Evolutionary conservation across 1,140 invertebrate species (phyloP).

Genomic region (Ceratina australensis): DNA sequence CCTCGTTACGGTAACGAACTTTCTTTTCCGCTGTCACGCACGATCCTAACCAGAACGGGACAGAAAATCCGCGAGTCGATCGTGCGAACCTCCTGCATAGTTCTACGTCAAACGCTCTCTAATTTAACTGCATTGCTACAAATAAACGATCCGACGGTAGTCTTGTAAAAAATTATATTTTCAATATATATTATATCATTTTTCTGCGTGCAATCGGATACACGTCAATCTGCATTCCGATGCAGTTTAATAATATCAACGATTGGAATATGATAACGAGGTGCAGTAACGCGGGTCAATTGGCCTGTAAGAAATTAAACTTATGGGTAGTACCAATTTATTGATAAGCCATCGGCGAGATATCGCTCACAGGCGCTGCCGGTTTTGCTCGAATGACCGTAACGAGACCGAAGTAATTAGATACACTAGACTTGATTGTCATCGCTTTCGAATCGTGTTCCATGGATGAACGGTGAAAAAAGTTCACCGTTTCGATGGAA

Average conservation of each 20-base stretch:
- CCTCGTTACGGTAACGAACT: slow-evolving; percentile 49
- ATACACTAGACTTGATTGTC: background rate
- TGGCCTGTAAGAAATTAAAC: background rate
- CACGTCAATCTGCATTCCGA: too few species aligned
- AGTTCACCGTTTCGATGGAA: background rate
- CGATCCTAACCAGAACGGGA: slow-evolving; percentile 20
- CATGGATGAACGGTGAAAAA: background rate
- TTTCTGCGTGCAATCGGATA: too few species aligned
- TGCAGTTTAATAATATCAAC: slow-evolving; percentile 53
- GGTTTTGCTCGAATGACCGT: slow-evolving; percentile 10
- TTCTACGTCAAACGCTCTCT: slow-evolving; percentile 1
- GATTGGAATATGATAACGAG: slow-evolving; percentile 25
- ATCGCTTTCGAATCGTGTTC: background rate
- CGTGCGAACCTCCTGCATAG: slow-evolving; percentile 9
- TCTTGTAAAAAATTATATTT: too few species aligned
- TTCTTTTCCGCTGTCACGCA: slow-evolving; percentile 38
- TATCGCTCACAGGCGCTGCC: slow-evolving; percentile 9
- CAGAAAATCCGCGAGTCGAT: slow-evolving; percentile 21
- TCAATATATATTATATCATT: too few species aligned
- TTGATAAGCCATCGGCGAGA: slow-evolving; percentile 36
- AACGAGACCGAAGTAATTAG: background rate
- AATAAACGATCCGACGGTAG: too few species aligned
- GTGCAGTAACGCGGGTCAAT: background rate
- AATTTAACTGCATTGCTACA: background rate
- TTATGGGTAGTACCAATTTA: slow-evolving; percentile 12